These are phyloP conservation scores for Glossophaga mutica DNA, from an alignment of 2,797 vertebrate genomes.

Conservation along the genomic window DNA sequence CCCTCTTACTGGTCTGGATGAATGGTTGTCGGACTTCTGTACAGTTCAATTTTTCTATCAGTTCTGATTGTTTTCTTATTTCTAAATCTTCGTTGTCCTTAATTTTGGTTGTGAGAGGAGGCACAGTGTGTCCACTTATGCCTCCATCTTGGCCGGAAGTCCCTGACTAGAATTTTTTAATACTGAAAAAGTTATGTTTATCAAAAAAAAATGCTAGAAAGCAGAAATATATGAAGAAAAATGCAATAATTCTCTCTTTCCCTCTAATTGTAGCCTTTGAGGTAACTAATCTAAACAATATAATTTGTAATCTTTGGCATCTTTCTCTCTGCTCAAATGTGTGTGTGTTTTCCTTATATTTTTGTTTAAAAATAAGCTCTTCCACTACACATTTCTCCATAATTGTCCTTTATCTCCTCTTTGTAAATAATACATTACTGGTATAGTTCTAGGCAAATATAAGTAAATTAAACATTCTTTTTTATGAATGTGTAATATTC, in stretches of 20 bases:
- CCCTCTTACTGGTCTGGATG: no score
- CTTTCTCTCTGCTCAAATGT: background rate
- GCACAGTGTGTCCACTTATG: no score
- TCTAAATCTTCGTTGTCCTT: no score
- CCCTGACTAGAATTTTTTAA: background rate
- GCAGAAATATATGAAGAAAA: background rate
- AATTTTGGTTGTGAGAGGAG: no score
- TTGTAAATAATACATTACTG: background rate
- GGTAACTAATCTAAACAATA: background rate
- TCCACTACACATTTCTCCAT: background rate
- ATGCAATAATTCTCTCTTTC: background rate
- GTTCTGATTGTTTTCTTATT: no score
- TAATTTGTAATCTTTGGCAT: background rate
- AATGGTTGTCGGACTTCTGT: no score
- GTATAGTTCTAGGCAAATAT: background rate
- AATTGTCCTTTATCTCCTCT: background rate
- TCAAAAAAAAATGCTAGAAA: background rate
- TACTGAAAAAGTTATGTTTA: background rate
- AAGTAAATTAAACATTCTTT: background rate
- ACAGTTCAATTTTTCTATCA: no score
- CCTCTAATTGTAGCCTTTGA: background rate
- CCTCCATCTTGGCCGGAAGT: no score
- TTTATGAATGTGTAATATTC: background rate
- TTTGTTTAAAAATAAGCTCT: constrained; percentile 3
- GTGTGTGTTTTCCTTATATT: background rate